phyloP scores from a whole-genome alignment of 2,113 vertebrate species.

The Capra hircus region DNA sequence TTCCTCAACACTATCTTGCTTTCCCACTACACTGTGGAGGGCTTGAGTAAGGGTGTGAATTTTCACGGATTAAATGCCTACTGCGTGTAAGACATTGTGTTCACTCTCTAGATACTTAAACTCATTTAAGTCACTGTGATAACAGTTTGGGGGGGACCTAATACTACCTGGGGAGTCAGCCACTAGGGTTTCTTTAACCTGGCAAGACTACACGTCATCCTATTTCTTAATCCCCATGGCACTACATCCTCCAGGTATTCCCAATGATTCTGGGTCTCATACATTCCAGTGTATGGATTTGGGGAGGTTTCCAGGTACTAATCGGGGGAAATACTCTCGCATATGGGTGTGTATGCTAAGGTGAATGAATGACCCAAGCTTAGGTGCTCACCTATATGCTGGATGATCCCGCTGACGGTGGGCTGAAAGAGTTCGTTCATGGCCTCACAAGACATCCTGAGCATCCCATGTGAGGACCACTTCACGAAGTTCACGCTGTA shows the following conservation, averaged over 20 bases:
- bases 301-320: not conserved
- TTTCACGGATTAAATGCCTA: not conserved
- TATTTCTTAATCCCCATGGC: not conserved
- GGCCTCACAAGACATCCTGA: constrained; percentile 91
- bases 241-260: not conserved
- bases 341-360: not conserved
- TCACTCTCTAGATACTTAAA: not conserved
- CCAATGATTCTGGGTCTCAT: not conserved
- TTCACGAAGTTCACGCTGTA: constrained; percentile 93
- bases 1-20: not conserved
- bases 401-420: constrained; percentile 90
- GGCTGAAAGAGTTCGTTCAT: constrained; percentile 97
- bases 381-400: constrained; percentile 87
- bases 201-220: not conserved
- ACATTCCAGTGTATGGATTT: not conserved
- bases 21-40: not conserved
- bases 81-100: not conserved
- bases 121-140: not conserved
- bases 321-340: not conserved
- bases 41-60: not conserved
- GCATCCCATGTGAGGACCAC: constrained; percentile 98
- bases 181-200: not conserved
- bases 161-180: not conserved
- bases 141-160: not conserved
- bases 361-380: too few relatives aligned